Evolutionary conservation across 2,888 invertebrate genomes (phyloP).

Genomic region (Rhagonycha fulva): DNA sequence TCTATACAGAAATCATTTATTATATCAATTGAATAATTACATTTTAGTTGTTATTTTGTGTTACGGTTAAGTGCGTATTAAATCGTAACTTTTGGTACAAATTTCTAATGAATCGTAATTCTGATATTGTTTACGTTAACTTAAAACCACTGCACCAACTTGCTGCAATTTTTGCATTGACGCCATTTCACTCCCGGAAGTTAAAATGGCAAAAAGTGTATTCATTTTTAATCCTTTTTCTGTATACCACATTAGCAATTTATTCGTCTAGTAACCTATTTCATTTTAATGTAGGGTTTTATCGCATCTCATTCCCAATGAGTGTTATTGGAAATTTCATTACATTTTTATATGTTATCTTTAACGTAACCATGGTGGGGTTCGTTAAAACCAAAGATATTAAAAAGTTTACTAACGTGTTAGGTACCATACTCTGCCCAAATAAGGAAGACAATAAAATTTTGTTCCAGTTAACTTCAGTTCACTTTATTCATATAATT

Average conservation of each 20-base stretch:
- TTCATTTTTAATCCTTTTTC: background rate
- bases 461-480: background rate
- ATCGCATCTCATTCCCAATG: background rate
- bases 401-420: background rate
- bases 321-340: background rate
- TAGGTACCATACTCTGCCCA: background rate
- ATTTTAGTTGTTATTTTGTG: background rate
- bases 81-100: background rate
- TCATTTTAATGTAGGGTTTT: accelerated
- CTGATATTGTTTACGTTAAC: background rate
- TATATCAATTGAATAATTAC: background rate
- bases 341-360: background rate
- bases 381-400: background rate
- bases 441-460: background rate
- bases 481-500: background rate
- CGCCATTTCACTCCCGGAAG: background rate
- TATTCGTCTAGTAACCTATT: background rate
- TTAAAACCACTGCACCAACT: background rate
- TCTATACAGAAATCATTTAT: background rate
- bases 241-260: background rate
- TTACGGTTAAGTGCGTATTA: background rate
- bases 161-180: background rate
- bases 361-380: background rate
- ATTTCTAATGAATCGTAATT: background rate
- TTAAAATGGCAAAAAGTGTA: background rate